phyloP scores from a whole-genome alignment of 2,113 vertebrate species.

The Progne subis region DNA sequence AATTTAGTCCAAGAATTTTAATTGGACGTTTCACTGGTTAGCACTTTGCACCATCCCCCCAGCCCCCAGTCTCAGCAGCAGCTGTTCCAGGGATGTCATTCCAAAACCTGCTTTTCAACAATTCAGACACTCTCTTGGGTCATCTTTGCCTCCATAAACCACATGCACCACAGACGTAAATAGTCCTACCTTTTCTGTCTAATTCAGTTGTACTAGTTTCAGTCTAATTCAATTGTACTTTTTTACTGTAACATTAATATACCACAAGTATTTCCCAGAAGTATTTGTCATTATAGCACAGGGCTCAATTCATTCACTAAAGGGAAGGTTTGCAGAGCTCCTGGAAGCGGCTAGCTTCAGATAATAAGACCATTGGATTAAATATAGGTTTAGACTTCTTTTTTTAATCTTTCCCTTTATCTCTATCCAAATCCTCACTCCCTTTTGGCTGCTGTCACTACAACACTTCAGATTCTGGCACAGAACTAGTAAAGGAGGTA shows the following conservation, averaged over 20 bases:
- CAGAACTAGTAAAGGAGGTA: constrained; percentile 49
- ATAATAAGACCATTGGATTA: constrained; percentile 39
- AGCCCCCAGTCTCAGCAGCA: not conserved
- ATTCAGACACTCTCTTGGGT: not conserved
- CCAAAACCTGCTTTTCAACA: constrained; percentile 14
- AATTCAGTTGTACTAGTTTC: not conserved
- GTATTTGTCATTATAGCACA: constrained; percentile 29
- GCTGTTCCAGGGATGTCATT: not conserved
- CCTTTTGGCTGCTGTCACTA: constrained; percentile 60
- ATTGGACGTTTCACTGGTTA: not conserved
- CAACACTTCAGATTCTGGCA: constrained; percentile 61
- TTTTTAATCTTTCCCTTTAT: constrained; percentile 65
- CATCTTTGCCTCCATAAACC: constrained; percentile 3
- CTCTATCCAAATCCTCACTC: constrained; percentile 54
- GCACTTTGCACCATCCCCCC: rapidly evolving
- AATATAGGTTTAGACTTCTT: constrained; percentile 55
- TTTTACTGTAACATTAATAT: not conserved
- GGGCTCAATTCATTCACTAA: constrained; percentile 34
- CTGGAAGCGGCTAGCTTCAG: constrained; percentile 54
- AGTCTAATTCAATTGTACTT: not conserved
- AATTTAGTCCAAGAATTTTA: not conserved
- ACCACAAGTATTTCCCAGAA: not conserved
- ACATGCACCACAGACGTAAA: constrained; percentile 6
- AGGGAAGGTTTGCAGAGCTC: constrained; percentile 37
- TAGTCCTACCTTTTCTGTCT: not conserved